Evolutionary conservation across 2,113 vertebrate species (phyloP).

Genomic region (Rhea americana): DNA sequence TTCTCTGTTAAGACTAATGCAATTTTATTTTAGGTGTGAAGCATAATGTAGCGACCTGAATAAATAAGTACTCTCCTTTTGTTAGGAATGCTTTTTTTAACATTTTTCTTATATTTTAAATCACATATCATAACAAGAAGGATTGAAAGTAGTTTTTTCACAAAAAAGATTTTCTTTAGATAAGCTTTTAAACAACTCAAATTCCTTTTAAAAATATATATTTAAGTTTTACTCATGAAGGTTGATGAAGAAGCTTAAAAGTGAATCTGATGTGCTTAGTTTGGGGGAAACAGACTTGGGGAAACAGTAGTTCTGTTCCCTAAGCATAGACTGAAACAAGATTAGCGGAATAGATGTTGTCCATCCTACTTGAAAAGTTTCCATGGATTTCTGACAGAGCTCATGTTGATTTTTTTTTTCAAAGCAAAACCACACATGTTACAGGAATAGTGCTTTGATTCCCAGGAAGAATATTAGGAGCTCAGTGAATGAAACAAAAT

Average conservation of each 20-base stretch:
- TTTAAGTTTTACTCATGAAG: background rate
- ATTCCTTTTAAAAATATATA: background rate
- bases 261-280: background rate
- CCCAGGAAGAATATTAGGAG: background rate
- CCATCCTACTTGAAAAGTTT: background rate
- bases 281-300: background rate
- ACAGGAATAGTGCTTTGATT: background rate
- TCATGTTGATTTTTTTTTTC: background rate
- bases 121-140: background rate
- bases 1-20: background rate
- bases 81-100: background rate
- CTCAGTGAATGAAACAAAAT: background rate
- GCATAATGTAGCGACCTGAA: background rate
- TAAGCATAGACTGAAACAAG: background rate
- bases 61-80: background rate
- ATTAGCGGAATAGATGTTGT: background rate
- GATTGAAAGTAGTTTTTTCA: background rate
- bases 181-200: background rate
- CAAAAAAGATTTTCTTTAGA: background rate
- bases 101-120: background rate
- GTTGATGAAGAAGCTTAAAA: background rate
- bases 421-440: background rate
- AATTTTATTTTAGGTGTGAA: background rate
- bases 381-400: constrained; percentile 1
- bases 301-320: background rate